phyloP scores from a whole-genome alignment of 2,888 invertebrate genomes.

The Druceiella hillmani region DNA sequence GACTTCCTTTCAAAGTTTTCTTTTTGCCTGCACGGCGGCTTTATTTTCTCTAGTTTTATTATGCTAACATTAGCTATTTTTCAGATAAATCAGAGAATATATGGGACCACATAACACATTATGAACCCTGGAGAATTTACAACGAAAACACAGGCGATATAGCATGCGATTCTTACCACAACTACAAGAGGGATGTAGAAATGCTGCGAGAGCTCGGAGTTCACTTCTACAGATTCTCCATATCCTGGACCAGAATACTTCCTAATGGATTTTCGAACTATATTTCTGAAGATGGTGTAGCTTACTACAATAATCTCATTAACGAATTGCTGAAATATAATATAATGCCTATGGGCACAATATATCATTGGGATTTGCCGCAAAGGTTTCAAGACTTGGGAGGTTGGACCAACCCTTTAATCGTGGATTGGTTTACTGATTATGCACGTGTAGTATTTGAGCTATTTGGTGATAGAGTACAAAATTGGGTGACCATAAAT shows the following conservation, averaged over 20 bases:
- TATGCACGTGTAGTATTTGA: slow-evolving; percentile 58
- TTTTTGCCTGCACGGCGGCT: too few relatives aligned
- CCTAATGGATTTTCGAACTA: slow-evolving; percentile 61
- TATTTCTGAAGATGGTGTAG: slow-evolving; percentile 64
- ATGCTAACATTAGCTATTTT: too few relatives aligned
- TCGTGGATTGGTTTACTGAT: slow-evolving; percentile 58
- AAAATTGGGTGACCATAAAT: slow-evolving; percentile 73
- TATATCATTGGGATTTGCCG: slow-evolving; percentile 69
- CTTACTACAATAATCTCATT: slow-evolving; percentile 73
- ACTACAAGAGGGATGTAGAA: slow-evolving; percentile 57
- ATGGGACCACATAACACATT: slow-evolving; percentile 54
- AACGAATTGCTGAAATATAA: slow-evolving; percentile 60
- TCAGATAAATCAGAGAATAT: slow-evolving; percentile 60
- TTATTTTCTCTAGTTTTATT: too few relatives aligned
- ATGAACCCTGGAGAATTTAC: slow-evolving; percentile 45
- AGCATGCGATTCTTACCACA: slow-evolving; percentile 65
- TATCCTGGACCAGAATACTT: slow-evolving; percentile 71
- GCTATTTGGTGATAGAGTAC: slow-evolving; percentile 58
- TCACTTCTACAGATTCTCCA: slow-evolving; percentile 64
- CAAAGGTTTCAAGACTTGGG: slow-evolving; percentile 59
- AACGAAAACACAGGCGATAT: slow-evolving; percentile 58
- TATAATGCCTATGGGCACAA: slow-evolving; percentile 65
- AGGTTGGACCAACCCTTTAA: slow-evolving; percentile 62
- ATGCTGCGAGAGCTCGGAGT: slow-evolving; percentile 59
- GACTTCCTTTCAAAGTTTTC: too few relatives aligned